Evolutionary conservation across 2,797 vertebrate species (phyloP).

Genomic region (Rhynchonycteris naso): DNA sequence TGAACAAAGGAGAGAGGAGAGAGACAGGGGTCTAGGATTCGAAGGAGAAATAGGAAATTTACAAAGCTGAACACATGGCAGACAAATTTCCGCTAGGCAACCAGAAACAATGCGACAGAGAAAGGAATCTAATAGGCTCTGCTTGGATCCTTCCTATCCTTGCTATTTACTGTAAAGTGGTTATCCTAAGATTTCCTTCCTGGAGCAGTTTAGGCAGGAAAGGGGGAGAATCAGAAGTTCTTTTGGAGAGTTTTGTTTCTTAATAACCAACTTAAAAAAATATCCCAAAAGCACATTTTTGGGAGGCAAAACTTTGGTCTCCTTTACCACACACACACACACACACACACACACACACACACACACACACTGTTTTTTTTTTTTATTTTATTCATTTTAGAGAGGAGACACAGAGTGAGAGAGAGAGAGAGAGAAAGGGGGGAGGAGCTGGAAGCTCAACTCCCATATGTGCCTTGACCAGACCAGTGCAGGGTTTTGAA

Average conservation of each 20-base stretch:
- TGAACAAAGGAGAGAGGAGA: not conserved
- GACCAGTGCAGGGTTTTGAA: too few species aligned
- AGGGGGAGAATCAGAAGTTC: not conserved
- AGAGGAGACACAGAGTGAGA: too few species aligned
- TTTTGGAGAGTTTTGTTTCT: not conserved
- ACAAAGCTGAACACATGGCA: not conserved
- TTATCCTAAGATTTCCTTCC: not conserved
- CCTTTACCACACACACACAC: not conserved
- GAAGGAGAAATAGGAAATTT: not conserved
- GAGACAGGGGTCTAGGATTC: not conserved
- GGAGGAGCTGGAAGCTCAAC: too few species aligned
- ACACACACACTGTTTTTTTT: too few species aligned
- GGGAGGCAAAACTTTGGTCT: not conserved
- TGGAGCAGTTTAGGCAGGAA: not conserved
- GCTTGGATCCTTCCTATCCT: not conserved
- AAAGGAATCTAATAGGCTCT: too few species aligned
- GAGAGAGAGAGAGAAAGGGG: too few species aligned
- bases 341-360: too few species aligned
- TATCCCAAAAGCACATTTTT: not conserved
- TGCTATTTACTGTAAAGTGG: not conserved
- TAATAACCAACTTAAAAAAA: not conserved
- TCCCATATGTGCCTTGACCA: too few species aligned
- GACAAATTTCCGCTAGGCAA: not conserved
- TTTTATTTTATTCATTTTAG: too few species aligned
- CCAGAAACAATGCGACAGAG: not conserved